These are phyloP conservation scores for Thaumatotibia leucotreta DNA, from an alignment of 1,140 invertebrate genomes.

Conservation along the genomic window DNA sequence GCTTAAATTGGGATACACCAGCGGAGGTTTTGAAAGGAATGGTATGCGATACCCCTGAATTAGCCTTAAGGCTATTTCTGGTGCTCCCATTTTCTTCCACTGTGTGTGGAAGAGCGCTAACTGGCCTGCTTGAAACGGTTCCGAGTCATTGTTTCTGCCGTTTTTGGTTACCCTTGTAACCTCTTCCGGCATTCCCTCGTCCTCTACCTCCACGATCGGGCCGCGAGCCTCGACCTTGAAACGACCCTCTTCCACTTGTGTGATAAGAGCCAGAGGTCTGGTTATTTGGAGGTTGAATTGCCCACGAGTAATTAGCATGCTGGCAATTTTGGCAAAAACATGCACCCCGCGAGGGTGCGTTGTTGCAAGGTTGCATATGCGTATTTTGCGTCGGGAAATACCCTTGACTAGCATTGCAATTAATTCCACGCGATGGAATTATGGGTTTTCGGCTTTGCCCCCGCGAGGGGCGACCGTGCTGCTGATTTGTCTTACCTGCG, in stretches of 20 bases:
- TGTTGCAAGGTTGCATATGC: background rate
- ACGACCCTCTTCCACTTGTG: background rate
- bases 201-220: background rate
- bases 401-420: background rate
- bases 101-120: conserved; percentile 5
- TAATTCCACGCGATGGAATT: conserved; percentile 20
- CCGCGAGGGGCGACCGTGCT: conserved; percentile 15
- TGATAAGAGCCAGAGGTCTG: background rate
- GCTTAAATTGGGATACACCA: conserved; percentile 4
- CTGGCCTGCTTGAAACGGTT: conserved; percentile 14
- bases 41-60: conserved; percentile 21
- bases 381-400: too few species aligned
- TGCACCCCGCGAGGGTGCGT: conserved; percentile 21
- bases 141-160: conserved; percentile 17
- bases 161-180: conserved; percentile 12
- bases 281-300: background rate
- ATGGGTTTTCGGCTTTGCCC: conserved; percentile 1
- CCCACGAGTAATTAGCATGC: background rate
- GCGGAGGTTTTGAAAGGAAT: conserved; percentile 15
- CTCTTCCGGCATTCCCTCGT: background rate
- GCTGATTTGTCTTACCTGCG: background rate
- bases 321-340: background rate
- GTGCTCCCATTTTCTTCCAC: conserved; percentile 18
- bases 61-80: conserved; percentile 16
- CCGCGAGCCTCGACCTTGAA: conserved; percentile 2